Percentiles rank a stretch among this genome's conserved stretches.
Conservation (phyloP, 2,113 vertebrate species). For the Calidris pygmaea region DNA sequence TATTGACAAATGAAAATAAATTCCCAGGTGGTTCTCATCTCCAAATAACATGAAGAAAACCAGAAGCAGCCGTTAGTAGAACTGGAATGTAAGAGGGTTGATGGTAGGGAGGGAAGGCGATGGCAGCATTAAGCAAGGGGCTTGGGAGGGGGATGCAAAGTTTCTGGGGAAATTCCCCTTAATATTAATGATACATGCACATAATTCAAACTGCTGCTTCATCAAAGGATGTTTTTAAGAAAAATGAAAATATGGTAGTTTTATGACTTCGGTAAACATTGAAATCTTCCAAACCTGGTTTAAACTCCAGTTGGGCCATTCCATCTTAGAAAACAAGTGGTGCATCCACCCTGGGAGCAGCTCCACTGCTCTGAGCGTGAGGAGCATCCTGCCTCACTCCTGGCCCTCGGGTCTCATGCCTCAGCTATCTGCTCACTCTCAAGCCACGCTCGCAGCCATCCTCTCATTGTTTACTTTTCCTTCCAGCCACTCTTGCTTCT, state of each 20-base stretch:
- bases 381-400: not conserved
- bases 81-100: not conserved
- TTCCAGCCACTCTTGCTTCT: not conserved
- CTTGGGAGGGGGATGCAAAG: not conserved
- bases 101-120: not conserved
- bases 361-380: not conserved
- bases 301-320: not conserved
- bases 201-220: not conserved
- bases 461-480: not conserved
- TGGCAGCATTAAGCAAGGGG: not conserved
- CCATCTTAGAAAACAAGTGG: not conserved
- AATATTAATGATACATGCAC: not conserved
- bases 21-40: not conserved
- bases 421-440: not conserved
- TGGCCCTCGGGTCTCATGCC: rapidly evolving
- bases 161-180: not conserved
- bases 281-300: not conserved
- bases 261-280: not conserved
- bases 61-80: not conserved
- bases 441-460: not conserved
- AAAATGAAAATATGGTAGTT: not conserved
- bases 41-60: not conserved
- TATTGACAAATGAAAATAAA: not conserved
- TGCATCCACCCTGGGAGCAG: not conserved
- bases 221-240: not conserved